Evolutionary conservation across 2,797 vertebrate species (phyloP).

Genomic region (Pteropus rufus): DNA sequence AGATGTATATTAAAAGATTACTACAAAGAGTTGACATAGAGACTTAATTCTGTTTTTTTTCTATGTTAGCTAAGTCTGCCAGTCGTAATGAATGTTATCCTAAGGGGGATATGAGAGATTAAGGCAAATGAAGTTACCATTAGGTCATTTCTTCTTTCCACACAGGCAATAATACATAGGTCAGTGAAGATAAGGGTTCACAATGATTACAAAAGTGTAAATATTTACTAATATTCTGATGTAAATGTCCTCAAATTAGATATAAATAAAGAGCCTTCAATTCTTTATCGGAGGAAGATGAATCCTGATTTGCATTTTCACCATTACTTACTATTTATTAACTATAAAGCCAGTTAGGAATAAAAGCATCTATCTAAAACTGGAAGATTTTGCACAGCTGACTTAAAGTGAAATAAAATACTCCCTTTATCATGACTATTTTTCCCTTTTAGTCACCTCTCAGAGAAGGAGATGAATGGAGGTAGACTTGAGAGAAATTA

Average conservation of each 20-base stretch:
- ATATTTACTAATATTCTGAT: conserved; percentile 36
- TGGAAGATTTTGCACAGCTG: conserved; percentile 27
- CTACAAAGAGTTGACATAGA: neutral
- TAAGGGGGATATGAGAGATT: conserved; percentile 30
- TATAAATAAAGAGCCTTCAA: conserved; percentile 17
- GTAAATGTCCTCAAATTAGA: conserved; percentile 46
- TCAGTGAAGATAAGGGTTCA: neutral
- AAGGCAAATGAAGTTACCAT: conserved; percentile 59
- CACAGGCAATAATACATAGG: neutral
- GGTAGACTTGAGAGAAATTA: conserved; percentile 68
- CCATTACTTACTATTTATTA: conserved; percentile 57
- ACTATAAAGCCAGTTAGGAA: conserved; percentile 46
- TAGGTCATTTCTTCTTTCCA: conserved; percentile 28
- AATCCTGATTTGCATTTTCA: conserved; percentile 66
- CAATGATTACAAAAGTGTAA: conserved; percentile 30
- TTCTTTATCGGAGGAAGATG: conserved; percentile 51
- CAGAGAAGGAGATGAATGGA: conserved; percentile 62
- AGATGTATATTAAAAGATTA: conserved; percentile 49
- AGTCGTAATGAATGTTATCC: conserved; percentile 44
- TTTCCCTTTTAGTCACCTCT: conserved; percentile 67
- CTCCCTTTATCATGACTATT: conserved; percentile 61
- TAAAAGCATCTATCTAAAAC: conserved; percentile 46
- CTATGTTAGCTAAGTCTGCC: conserved; percentile 8
- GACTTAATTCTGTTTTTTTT: conserved; percentile 54
- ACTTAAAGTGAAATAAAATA: conserved; percentile 70